Percentiles rank a stretch among this genome's conserved stretches.
phyloP scores from a whole-genome alignment of 1,140 invertebrate species.

The Melanaphis sacchari region DNA sequence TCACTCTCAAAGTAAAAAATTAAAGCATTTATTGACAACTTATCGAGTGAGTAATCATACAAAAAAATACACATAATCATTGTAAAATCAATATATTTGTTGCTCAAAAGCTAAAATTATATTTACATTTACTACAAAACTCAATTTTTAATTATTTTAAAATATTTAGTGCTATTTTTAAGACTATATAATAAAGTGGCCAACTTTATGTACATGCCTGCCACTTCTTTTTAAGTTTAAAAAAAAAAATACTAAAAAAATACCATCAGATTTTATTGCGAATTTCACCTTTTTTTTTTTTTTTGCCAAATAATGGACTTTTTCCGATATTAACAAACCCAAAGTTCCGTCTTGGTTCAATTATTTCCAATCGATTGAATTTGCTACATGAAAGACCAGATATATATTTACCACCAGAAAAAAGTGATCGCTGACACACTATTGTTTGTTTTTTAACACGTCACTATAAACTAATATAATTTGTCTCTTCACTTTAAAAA shows the following conservation, averaged over 20 bases:
- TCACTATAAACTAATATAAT: neutral
- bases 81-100: too few species aligned
- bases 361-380: conserved; percentile 30
- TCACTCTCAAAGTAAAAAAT: too few species aligned
- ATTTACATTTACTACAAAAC: neutral
- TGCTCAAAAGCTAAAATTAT: neutral
- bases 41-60: too few species aligned
- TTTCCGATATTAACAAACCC: conserved; percentile 24
- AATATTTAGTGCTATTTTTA: neutral
- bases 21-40: too few species aligned
- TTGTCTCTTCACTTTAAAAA: neutral
- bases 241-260: neutral
- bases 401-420: neutral
- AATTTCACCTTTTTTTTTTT: neutral
- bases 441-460: conserved; percentile 24
- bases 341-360: conserved; percentile 8
- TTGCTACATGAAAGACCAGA: conserved; percentile 24
- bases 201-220: neutral
- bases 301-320: conserved; percentile 13
- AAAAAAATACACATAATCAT: too few species aligned
- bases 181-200: neutral
- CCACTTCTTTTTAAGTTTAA: neutral
- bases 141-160: neutral
- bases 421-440: neutral
- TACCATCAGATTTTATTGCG: neutral